Percentiles rank a stretch among this genome's conserved stretches.
Conservation (phyloP, 30 jellyfish, hydroid and myxozoan genomes). For the Hydractinia echinata region DNA sequence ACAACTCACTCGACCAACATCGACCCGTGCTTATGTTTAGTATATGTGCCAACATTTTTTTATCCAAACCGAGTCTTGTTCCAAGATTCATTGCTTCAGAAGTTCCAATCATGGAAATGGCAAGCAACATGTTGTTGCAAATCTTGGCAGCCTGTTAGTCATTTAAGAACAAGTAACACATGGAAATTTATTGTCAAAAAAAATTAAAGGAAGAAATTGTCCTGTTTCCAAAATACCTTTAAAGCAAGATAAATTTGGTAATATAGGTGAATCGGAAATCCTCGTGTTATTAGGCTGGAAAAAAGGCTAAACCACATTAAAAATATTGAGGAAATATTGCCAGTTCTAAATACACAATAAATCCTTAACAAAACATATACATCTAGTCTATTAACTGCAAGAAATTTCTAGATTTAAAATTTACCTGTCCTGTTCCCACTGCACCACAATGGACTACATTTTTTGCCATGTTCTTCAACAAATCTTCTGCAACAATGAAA, state of each 20-base stretch:
- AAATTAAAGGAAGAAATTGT: no score
- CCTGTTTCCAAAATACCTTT: no score
- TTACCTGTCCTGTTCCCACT: slow-evolving; percentile 98
- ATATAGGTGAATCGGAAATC: no score
- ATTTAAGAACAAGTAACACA: no score
- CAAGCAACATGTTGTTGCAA: slow-evolving; percentile 96
- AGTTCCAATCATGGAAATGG: slow-evolving; percentile 96
- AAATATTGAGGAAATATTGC: no score
- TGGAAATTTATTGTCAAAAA: no score
- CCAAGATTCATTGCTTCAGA: slow-evolving; percentile 97
- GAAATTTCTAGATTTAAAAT: not conserved
- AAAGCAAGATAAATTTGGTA: no score
- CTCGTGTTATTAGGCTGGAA: no score
- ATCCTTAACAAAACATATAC: no score
- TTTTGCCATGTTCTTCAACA: slow-evolving; percentile 72
- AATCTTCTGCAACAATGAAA: slow-evolving; percentile 57
- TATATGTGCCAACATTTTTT: slow-evolving; percentile 86
- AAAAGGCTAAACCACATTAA: no score
- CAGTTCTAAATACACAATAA: no score
- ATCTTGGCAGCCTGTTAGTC: slow-evolving; percentile 91
- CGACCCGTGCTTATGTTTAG: slow-evolving; percentile 93
- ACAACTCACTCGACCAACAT: slow-evolving; percentile 97
- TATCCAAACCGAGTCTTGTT: slow-evolving; percentile 93
- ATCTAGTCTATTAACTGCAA: no score
- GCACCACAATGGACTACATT: slow-evolving; percentile 96